Evolutionary conservation across 2,113 vertebrate genomes (phyloP).

Genomic region (Brachirus orientalis): DNA sequence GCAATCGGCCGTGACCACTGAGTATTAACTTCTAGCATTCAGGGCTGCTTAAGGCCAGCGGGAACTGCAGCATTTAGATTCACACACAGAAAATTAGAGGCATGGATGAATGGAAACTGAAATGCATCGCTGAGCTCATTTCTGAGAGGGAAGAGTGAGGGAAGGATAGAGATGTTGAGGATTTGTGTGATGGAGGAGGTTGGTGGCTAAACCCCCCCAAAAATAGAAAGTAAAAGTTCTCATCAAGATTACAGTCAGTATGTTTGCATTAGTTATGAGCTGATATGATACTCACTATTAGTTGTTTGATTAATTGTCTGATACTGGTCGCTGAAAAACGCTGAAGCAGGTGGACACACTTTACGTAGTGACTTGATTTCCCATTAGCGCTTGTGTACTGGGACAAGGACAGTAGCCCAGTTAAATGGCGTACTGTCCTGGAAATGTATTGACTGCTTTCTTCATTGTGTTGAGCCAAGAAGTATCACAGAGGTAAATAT

Average conservation of each 20-base stretch:
- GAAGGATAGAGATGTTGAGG: conserved; percentile 38
- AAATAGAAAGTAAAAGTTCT: too few species aligned
- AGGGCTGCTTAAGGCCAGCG: conserved; percentile 10
- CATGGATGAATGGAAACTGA: conserved; percentile 69
- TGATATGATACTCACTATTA: too few species aligned
- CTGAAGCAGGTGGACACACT: too few species aligned
- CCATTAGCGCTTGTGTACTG: too few species aligned
- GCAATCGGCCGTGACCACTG: conserved; percentile 42
- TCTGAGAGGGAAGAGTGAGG: conserved; percentile 19
- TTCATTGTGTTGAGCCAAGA: background rate
- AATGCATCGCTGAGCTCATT: conserved; percentile 72
- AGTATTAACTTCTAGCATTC: conserved; percentile 43
- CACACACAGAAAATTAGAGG: conserved; percentile 62
- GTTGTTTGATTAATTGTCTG: too few species aligned
- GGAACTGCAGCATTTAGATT: conserved; percentile 34
- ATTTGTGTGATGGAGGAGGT: conserved; percentile 26
- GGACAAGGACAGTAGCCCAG: too few species aligned
- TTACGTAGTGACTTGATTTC: too few species aligned
- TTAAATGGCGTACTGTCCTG: too few species aligned
- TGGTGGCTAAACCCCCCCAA: too few species aligned
- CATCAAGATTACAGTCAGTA: background rate
- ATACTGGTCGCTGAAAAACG: too few species aligned
- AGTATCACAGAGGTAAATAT: background rate
- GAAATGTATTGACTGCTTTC: background rate
- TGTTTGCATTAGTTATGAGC: too few species aligned